phyloP scores from a whole-genome alignment of 2,888 invertebrate species.

The Aromia moschata region DNA sequence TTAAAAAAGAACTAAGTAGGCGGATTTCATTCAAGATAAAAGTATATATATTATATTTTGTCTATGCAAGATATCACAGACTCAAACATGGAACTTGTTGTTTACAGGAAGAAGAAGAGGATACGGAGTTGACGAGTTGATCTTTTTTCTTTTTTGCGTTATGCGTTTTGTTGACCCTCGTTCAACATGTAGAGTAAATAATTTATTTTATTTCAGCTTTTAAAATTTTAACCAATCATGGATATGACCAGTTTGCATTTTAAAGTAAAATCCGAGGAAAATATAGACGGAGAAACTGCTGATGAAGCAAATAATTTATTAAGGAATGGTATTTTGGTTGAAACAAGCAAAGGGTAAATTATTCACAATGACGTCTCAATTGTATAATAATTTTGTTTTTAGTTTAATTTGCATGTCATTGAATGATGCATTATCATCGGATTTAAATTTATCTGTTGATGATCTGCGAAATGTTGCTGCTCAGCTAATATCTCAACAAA shows the following conservation, averaged over 20 bases:
- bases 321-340: constrained; percentile 63
- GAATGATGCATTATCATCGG: constrained; percentile 62
- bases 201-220: neutral
- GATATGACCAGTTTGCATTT: constrained; percentile 28
- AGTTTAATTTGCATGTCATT: constrained; percentile 64
- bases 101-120: constrained; percentile 5
- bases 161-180: neutral
- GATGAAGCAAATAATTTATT: constrained; percentile 62
- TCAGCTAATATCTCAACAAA: constrained; percentile 61
- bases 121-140: constrained; percentile 6
- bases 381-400: constrained; percentile 42
- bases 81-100: no score
- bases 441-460: constrained; percentile 63
- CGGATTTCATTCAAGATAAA: no score
- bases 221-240: constrained; percentile 23
- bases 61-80: no score
- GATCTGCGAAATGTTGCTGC: constrained; percentile 63
- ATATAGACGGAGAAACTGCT: constrained; percentile 40
- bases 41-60: no score
- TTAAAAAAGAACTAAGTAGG: no score
- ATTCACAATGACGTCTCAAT: constrained; percentile 27
- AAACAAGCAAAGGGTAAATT: constrained; percentile 62
- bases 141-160: constrained; percentile 9
- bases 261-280: constrained; percentile 29
- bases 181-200: neutral